phyloP scores from a whole-genome alignment of 1,140 invertebrate genomes.

The Drosophila suzukii region DNA sequence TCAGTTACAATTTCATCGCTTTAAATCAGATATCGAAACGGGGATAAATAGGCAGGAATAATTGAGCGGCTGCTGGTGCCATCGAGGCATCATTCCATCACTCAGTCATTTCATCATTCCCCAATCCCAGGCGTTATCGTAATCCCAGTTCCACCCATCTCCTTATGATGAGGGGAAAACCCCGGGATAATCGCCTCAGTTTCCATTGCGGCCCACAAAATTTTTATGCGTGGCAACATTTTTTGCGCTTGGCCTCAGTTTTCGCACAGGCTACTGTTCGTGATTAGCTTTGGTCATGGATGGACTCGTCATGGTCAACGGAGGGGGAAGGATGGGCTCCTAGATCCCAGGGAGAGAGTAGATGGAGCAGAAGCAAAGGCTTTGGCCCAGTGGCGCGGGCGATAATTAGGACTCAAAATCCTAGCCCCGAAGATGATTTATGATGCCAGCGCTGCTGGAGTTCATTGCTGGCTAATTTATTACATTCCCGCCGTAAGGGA shows the following conservation, averaged over 20 bases:
- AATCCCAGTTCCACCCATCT: background rate
- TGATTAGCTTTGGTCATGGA: slow-evolving; percentile 52
- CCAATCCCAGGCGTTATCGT: background rate
- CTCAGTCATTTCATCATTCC: slow-evolving; percentile 5
- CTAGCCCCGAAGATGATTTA: slow-evolving; percentile 70
- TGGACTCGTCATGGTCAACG: slow-evolving; percentile 36
- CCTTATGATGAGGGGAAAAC: slow-evolving; percentile 31
- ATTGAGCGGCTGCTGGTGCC: slow-evolving; percentile 45
- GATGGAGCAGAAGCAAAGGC: slow-evolving; percentile 7
- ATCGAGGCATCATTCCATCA: slow-evolving; percentile 13
- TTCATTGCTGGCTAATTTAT: slow-evolving; percentile 66
- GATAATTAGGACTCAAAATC: slow-evolving; percentile 66
- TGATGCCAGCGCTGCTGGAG: slow-evolving; percentile 49
- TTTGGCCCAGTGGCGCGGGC: slow-evolving; percentile 31
- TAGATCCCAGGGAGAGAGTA: too few species aligned
- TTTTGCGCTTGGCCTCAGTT: slow-evolving; percentile 44
- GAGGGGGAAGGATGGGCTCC: background rate
- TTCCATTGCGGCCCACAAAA: slow-evolving; percentile 7
- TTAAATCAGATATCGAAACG: slow-evolving; percentile 45
- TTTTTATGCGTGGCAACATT: slow-evolving; percentile 40
- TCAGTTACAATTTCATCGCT: slow-evolving; percentile 43
- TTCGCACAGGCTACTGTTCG: slow-evolving; percentile 14
- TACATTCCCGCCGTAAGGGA: slow-evolving; percentile 34
- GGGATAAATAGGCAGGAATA: slow-evolving; percentile 69
- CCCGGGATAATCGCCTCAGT: slow-evolving; percentile 55